Percentiles rank a stretch among this genome's conserved stretches.
Evolutionary conservation across 53 echinoderm and acorn worm species (phyloP).

Genomic region (Echinometra lucunter): DNA sequence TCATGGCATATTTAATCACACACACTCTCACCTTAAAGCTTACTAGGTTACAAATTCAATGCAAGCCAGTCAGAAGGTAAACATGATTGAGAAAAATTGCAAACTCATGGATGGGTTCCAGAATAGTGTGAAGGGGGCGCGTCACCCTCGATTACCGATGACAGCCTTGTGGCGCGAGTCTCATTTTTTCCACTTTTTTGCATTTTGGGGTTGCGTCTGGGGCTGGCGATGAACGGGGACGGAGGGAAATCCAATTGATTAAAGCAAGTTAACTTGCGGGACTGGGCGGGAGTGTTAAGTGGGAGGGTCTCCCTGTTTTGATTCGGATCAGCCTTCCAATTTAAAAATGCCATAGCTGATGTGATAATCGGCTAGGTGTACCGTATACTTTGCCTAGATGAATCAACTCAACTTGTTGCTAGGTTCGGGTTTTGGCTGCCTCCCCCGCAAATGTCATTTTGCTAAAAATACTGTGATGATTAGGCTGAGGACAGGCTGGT

Average conservation of each 20-base stretch:
- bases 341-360: constrained; percentile 35
- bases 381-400: neutral
- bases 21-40: neutral
- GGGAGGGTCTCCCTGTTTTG: constrained; percentile 47
- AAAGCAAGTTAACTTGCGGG: constrained; percentile 51
- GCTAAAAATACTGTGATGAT: constrained; percentile 34
- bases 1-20: constrained; percentile 3
- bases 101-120: constrained; percentile 48
- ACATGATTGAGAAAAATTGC: constrained; percentile 37
- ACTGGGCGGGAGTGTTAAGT: constrained; percentile 61
- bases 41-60: neutral
- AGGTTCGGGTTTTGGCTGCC: neutral
- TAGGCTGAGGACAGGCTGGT: constrained; percentile 31
- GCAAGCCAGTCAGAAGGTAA: constrained; percentile 26
- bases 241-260: constrained; percentile 69
- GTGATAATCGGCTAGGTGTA: constrained; percentile 44
- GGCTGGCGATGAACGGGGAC: constrained; percentile 5
- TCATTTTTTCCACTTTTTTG: constrained; percentile 1
- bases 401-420: constrained; percentile 54
- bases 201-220: constrained; percentile 8
- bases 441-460: constrained; percentile 13
- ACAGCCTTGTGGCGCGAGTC: neutral
- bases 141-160: constrained; percentile 24
- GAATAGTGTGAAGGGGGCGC: constrained; percentile 17
- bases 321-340: constrained; percentile 39